Conservation (phyloP, 2,113 vertebrate species). For the Malurus cyaneus region DNA sequence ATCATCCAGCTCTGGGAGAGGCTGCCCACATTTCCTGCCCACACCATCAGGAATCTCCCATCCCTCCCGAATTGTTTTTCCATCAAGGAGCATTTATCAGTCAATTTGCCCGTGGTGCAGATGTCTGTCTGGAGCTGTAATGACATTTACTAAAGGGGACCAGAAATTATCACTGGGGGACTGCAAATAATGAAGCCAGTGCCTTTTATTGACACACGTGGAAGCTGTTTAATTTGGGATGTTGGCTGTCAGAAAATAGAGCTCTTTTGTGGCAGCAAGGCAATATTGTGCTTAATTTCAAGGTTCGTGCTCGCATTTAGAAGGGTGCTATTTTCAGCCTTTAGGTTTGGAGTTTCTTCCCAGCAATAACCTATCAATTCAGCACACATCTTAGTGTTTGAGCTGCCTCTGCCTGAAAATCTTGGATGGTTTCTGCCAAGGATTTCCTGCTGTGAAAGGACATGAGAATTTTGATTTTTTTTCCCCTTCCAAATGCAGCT, state of each 20-base stretch:
- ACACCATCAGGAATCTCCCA: neutral
- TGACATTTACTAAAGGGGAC: constrained; percentile 33
- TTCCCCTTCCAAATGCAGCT: neutral
- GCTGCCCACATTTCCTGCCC: neutral
- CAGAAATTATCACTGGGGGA: constrained; percentile 35
- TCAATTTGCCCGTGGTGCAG: neutral
- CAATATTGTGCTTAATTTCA: constrained; percentile 5
- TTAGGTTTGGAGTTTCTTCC: neutral
- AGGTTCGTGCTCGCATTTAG: neutral
- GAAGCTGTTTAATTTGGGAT: constrained; percentile 51
- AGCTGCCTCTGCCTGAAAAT: neutral
- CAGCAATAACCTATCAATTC: neutral
- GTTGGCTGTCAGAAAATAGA: constrained; percentile 45
- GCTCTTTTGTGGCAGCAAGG: constrained; percentile 3
- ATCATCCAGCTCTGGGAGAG: neutral
- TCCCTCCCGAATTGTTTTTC: neutral
- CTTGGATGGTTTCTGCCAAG: neutral
- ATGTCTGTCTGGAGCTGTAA: constrained; percentile 37
- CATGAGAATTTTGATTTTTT: neutral
- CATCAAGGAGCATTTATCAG: neutral
- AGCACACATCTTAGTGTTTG: neutral
- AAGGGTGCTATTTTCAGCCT: neutral
- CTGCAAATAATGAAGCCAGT: constrained; percentile 50
- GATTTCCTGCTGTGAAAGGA: neutral
- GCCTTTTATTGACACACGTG: constrained; percentile 46